Base-by-base conservation (phyloP, 2,888 invertebrate genomes). In the Rambutsinella grinnellia region DNA sequence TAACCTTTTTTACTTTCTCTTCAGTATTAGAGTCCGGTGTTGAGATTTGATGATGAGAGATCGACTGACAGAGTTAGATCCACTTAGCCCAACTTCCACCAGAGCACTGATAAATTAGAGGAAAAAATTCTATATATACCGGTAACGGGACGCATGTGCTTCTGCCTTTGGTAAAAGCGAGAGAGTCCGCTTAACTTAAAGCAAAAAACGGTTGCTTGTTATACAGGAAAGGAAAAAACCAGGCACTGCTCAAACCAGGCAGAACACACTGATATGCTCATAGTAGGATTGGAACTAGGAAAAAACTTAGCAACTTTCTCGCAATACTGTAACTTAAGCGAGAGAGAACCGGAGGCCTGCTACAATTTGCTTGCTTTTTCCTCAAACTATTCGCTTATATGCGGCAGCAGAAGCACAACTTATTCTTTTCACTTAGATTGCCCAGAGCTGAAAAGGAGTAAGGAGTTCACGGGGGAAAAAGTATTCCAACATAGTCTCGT, bases 21-120 rank as follows among this genome's bases (percentile, higher is more conserved):
- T 19, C 21, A 36, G 36, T 5, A 36, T 13, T 36, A 36, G 13
- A 6, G 27, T n/a, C n/a, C n/a, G n/a, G n/a, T n/a, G 26, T 58
- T 62, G 62, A 57, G 68, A 68, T 76, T 76, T 69, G 68, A 76
- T 75, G 75, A 63, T 65, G 68, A 63, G 63, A 54, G 58, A 61
- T 66, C 19, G 63, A 63, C 63, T 63, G 63, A n/a, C 19, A 58
- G 58, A 53, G 57, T 60, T 66, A 49, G 70, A 78, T 78, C 78
- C 76, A 76, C 78, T 78, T 70, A 66, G 76, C 75, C 57, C 80
- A 79, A 81, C 71, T 81, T 77, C 79, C 77, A 67, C 69, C 47
- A 81, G 77, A 79, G 75, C 71, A 81, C 80, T 81, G 80, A 77
- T 81, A 79, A 81, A 79, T 79, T 68, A 77, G 72, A 57, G 63